Evolutionary conservation across 2,113 vertebrate species (phyloP).

Genomic region (Perca schrenkii): DNA sequence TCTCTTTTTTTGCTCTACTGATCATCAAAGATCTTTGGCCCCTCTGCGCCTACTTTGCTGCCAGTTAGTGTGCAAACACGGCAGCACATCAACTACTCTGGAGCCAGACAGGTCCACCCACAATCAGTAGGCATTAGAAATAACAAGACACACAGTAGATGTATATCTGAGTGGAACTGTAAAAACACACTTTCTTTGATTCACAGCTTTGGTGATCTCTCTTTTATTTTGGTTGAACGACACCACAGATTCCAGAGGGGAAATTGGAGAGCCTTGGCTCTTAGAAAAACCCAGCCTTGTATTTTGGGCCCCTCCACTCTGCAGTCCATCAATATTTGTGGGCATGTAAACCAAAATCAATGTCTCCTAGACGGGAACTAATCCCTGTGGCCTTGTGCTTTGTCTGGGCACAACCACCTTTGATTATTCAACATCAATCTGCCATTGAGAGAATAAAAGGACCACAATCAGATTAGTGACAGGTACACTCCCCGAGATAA

Average conservation of each 20-base stretch:
- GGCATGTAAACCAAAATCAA: conserved; percentile 79
- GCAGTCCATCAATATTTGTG: conserved; percentile 72
- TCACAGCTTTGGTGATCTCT: conserved; percentile 21
- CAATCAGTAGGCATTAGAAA: conserved; percentile 33
- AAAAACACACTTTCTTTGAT: conserved; percentile 41
- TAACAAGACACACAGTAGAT: not conserved
- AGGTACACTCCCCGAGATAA: conserved; percentile 71
- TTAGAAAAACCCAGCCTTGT: conserved; percentile 33
- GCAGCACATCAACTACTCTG: conserved; percentile 55
- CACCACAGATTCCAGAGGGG: conserved; percentile 22
- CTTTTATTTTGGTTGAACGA: conserved; percentile 13
- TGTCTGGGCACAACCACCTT: conserved; percentile 68
- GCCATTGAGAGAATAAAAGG: conserved; percentile 70
- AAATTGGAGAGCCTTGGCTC: conserved; percentile 4
- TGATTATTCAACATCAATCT: conserved; percentile 78
- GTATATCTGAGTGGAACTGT: conserved; percentile 28
- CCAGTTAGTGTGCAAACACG: conserved; percentile 61
- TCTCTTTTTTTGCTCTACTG: conserved; percentile 49
- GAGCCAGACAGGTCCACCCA: conserved; percentile 49
- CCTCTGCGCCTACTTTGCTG: conserved; percentile 48
- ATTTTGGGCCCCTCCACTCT: conserved; percentile 44
- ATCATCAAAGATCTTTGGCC: conserved; percentile 64
- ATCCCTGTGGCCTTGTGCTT: conserved; percentile 70
- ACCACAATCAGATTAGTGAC: conserved; percentile 72
- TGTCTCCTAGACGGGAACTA: conserved; percentile 68